These are phyloP conservation scores for Upupa epops DNA, from an alignment of 2,113 vertebrate genomes.

Conservation along the genomic window DNA sequence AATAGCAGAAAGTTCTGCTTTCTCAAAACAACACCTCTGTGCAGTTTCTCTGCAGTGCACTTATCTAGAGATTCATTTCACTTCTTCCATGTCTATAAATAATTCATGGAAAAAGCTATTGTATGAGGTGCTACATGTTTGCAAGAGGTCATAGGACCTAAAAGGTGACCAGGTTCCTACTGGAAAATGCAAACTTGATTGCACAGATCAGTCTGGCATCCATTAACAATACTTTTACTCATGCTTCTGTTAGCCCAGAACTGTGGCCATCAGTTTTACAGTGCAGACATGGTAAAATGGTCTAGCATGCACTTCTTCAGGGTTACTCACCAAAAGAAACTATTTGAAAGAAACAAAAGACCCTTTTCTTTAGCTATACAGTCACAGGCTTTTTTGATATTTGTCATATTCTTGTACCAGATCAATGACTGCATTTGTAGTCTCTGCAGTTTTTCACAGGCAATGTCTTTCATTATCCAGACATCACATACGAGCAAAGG, in stretches of 20 bases:
- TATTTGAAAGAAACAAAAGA: background rate
- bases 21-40: background rate
- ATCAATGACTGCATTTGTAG: background rate
- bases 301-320: background rate
- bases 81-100: constrained; percentile 25
- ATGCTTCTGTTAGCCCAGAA: background rate
- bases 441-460: background rate
- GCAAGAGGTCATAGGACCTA: background rate
- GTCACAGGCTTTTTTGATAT: background rate
- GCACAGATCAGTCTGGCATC: background rate
- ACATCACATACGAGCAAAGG: background rate
- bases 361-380: background rate
- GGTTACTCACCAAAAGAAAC: background rate
- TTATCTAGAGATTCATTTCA: background rate
- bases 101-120: constrained; percentile 27
- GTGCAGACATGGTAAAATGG: background rate
- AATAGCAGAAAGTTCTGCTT: background rate
- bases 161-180: constrained; percentile 7
- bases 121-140: background rate
- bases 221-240: background rate
- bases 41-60: background rate
- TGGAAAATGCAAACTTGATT: constrained; percentile 8
- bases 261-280: background rate
- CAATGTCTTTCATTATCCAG: background rate
- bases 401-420: background rate